Evolutionary conservation across 2,888 invertebrate species (phyloP), one percentile per base, ranked within the genome.

Genomic region (Onchidella celtica): DNA sequence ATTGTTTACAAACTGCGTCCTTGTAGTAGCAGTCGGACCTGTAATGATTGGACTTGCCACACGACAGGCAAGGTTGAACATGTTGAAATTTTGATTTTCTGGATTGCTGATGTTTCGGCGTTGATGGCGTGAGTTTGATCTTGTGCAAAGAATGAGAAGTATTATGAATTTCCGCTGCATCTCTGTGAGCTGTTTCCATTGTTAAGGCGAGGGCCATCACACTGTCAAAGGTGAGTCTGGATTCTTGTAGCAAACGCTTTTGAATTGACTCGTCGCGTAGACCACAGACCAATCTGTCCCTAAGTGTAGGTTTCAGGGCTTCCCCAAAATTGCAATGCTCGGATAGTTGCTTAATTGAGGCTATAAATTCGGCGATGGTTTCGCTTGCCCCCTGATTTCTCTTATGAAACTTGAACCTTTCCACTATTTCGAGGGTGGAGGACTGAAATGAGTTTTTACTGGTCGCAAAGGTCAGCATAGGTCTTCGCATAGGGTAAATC

Each of bases 101-200:
- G 6, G 61, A 6, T 9, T 6, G 4, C n/a, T 61, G 61, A 47
- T 47, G 47, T 47, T 47, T 6, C 17, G 47, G 17, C 6, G 47
- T 47, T 47, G 47, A 47, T 47, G 17, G 47, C 17, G 47, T 11
- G 9, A 47, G 17, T 47, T 47, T 47, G 47, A 47, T 6, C 17
- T 47, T 47, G 32, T 14, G 29, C 34, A 11, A 21, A 66, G 27
- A 27, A 27, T 4, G 3, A 9, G 66, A 27, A 17, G 32, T 29
- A 29, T 24, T 29, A 32, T 66, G 66, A 14, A 66, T 66, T 29
- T 66, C 34, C 21, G 66, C 66, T 29, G 66, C 34, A 29, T 66
- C 66, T 66, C 66, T 29, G 11, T 66, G 66, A 11, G 66, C 66
- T 17, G 66, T 66, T 66, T 66, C 66, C 66, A 66, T 66, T 9